Evolutionary conservation across 2,113 vertebrate species (phyloP).

Genomic region (Furnarius figulus): DNA sequence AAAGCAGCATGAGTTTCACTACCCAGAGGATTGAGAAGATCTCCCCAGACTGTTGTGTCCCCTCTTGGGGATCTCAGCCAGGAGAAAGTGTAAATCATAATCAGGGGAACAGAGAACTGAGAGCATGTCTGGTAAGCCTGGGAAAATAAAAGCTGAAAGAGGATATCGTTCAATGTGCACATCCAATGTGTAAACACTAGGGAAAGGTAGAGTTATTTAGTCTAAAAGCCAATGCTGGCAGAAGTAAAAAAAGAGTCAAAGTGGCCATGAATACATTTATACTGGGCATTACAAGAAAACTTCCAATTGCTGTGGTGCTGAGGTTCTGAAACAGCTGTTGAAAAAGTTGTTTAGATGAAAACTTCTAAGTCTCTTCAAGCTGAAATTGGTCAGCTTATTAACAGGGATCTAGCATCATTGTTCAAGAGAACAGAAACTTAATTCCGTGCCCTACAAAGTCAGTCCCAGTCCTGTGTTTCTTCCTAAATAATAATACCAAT

Average conservation of each 20-base stretch:
- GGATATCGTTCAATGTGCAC: not conserved
- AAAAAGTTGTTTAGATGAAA: not conserved
- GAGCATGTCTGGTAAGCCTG: not conserved
- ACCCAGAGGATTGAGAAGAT: not conserved
- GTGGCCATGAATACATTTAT: not conserved
- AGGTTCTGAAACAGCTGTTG: not conserved
- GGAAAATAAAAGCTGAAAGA: not conserved
- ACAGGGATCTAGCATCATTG: not conserved
- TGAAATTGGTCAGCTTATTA: not conserved
- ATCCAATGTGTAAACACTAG: not conserved
- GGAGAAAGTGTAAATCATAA: not conserved
- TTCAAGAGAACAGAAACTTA: not conserved
- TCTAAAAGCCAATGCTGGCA: not conserved
- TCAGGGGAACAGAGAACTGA: not conserved
- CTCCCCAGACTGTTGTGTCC: not conserved
- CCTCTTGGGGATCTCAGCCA: not conserved
- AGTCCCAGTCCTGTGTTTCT: not conserved
- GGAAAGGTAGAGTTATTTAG: not conserved
- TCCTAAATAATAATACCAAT: not conserved
- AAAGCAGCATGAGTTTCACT: not conserved
- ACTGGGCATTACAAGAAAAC: not conserved
- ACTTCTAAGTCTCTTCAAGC: not conserved
- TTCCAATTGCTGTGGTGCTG: not conserved
- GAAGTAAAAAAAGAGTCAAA: not conserved
- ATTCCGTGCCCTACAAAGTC: not conserved